phyloP scores from a whole-genome alignment of 2,113 vertebrate species.

The Gymnorhina tibicen region DNA sequence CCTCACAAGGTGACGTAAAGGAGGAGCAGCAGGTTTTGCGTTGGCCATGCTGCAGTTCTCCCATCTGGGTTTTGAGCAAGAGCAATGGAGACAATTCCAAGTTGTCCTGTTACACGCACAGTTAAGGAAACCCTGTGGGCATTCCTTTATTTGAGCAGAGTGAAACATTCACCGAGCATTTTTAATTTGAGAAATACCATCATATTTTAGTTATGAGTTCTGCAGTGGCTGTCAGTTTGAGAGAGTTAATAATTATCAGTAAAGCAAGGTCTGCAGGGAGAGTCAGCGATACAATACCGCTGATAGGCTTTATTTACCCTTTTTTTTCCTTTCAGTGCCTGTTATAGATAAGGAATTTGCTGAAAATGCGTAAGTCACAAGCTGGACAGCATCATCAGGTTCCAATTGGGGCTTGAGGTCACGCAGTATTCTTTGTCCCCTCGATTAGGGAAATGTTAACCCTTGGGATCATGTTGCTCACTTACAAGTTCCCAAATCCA shows the following conservation, averaged over 20 bases:
- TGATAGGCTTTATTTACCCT: constrained; percentile 2
- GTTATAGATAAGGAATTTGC: neutral
- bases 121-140: neutral
- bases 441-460: neutral
- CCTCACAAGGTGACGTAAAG: neutral
- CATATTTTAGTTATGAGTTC: neutral
- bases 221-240: neutral
- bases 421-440: neutral
- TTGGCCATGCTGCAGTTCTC: neutral
- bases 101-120: neutral
- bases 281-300: neutral
- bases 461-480: neutral
- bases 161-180: neutral
- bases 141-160: neutral
- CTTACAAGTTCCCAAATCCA: neutral
- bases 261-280: neutral
- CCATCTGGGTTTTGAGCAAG: neutral
- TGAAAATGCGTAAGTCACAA: neutral
- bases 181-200: neutral
- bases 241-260: constrained; percentile 29
- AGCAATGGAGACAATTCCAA: neutral
- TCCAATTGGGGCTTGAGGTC: neutral
- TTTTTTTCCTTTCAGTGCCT: neutral
- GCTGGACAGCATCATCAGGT: neutral
- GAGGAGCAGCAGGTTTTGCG: neutral